Base-by-base conservation (phyloP, 2,797 vertebrate species). In the Labeo calbasu region DNA sequence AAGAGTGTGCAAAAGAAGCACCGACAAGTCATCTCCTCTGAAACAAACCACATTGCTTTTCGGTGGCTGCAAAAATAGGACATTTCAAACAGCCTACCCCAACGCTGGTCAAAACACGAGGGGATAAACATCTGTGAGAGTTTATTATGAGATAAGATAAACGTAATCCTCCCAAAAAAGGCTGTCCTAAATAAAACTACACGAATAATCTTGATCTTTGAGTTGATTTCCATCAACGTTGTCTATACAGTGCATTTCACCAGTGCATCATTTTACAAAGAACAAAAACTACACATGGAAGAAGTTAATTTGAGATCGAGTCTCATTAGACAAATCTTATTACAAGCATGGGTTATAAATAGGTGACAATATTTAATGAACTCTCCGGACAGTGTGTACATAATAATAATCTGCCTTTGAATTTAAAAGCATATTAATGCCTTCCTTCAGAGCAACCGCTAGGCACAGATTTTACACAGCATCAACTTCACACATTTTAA, bases 111-210 rank as follows among this genome's bases (percentile, higher is more conserved):
- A 68, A 10, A 65, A 25, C 40, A 57, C 4, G 1, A 70, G 10
- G 36, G 21, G 46, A 69, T 46, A 48, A 70, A 57, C 53, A 55
- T 69, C n/a, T 63, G 36, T 43, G 50, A 21, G 36, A 4, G 9
- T 61, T 53, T 53, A 69, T 68, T 77, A 78, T 57, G 25, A 82
- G 66, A 87, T n/a, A 0, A 59, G 23, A 59, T 12, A 14, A 25
- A 46, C 1, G 1, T 61, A 51, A 84, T 65, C 4, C 32, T 32
- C 25, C 43, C 0, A 59, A 73, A 68, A 46, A 51, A 61, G 2
- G 21, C 15, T 28, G 53, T 2, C 19, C 72, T 57, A n/a, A 57
- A n/a, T 21, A 55, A 43, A 57, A 9, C 51, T 9, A 15, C 32
- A 53, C 12, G 12, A 32, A 32, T 32, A 65, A 25, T 28, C 25